Evolutionary conservation across 2,888 invertebrate genomes (phyloP), one percentile per base, ranked within the genome.

Genomic region (Argynnis bischoffii): DNA sequence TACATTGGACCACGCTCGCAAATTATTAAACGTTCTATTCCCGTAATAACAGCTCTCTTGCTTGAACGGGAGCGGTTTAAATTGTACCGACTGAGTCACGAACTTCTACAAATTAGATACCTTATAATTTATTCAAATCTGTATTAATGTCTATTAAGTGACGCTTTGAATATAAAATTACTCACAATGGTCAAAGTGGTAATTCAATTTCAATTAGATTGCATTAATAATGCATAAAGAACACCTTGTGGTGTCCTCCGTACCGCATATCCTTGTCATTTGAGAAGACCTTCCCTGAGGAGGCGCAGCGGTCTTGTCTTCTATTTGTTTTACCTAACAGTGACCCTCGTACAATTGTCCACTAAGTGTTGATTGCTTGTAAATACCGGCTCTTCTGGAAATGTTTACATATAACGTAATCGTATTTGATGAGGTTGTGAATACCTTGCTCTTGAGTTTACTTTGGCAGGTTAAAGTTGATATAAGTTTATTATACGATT

Each of bases 11-110:
- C 92, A 88, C 91, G 88, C 90, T 92, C 90, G 89, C 87, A 91
- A 93, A 93, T 93, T 93, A 94, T 93, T 93, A 93, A 92, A 86
- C 82, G 84, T 86, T 79, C 83, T 85, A 83, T 84, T 86, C 85
- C 72, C 72, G 65, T 75, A 73, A 73, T 74, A 76, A 74, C 74
- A 69, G 64, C 72, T 57, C 64, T 66, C 69, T 57, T 70, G 72
- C 69, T 69, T 69, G 69, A 59, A 65, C 67, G 65, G 55, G 26
- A 60, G 55, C 54, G 59, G 56, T 65, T 60, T 41, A 46, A 57
- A 57, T 57, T 57, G 47, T 26, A 47, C 57, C 26, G 11, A 53
- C 48, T 69, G 46, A 51, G 60, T 55, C 26, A 57, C 56, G 47
- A 55, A 55, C 55, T 53, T 68, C 56, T 66, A 47, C 67, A 61